These are phyloP conservation scores for Gobio occitaniae DNA, from an alignment of 2,797 vertebrate species.

Conservation along the genomic window DNA sequence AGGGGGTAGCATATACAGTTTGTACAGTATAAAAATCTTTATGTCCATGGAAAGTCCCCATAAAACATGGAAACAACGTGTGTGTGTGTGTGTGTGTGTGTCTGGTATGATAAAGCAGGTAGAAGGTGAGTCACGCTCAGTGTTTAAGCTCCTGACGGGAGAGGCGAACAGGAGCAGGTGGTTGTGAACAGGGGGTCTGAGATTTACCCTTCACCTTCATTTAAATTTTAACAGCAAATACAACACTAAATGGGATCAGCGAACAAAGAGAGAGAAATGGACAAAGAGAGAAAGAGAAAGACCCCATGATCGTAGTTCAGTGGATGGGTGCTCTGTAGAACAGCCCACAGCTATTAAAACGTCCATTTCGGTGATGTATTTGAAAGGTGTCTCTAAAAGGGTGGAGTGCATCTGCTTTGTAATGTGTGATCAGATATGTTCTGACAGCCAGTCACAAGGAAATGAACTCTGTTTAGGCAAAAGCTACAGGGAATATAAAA, in stretches of 20 bases:
- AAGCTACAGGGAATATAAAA: slow-evolving; percentile 18
- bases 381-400: slow-evolving; percentile 9
- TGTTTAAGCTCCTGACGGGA: slow-evolving; percentile 21
- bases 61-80: not conserved
- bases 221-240: slow-evolving; percentile 7
- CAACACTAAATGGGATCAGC: not conserved
- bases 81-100: not conserved
- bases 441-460: slow-evolving; percentile 27
- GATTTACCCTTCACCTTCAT: slow-evolving; percentile 32
- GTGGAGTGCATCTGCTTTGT: not conserved
- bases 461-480: slow-evolving; percentile 17
- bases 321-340: slow-evolving; percentile 5
- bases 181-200: slow-evolving; percentile 12
- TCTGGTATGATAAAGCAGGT: not conserved
- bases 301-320: not conserved
- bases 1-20: not conserved
- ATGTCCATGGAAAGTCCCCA: not conserved
- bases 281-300: not conserved
- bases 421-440: slow-evolving; percentile 9
- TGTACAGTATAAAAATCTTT: not conserved
- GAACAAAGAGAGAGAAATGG: not conserved
- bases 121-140: slow-evolving; percentile 19
- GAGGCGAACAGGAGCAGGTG: slow-evolving; percentile 3
- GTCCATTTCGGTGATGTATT: not conserved
- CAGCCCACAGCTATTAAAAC: slow-evolving; percentile 7